Percentiles rank a stretch among this genome's conserved stretches.
These are phyloP conservation scores for Varanus komodoensis DNA, from an alignment of 2,113 vertebrate species.

Conservation along the genomic window DNA sequence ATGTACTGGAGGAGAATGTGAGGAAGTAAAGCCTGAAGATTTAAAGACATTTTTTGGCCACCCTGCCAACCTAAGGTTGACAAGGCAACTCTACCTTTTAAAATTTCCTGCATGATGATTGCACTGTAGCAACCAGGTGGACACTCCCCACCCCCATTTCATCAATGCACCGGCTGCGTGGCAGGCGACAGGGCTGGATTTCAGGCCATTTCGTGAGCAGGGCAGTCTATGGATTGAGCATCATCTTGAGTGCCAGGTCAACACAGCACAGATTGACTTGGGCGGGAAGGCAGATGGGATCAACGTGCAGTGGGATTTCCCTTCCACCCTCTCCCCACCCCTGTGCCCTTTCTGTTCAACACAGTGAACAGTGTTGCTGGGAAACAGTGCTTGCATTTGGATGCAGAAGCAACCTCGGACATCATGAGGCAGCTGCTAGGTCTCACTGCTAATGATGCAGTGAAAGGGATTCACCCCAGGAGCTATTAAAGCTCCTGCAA, in stretches of 20 bases:
- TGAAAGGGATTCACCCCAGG: slow-evolving; percentile 18
- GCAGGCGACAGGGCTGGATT: slow-evolving; percentile 62
- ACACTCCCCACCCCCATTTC: neutral
- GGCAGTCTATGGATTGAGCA: slow-evolving; percentile 39
- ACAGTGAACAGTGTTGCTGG: neutral
- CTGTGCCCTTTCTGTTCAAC: neutral
- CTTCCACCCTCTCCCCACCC: neutral
- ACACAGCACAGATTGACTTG: neutral
- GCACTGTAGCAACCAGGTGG: slow-evolving; percentile 49
- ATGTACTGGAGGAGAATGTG: neutral
- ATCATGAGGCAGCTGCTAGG: neutral
- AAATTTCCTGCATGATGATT: neutral
- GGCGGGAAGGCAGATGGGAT: neutral
- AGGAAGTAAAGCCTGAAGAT: rapidly evolving
- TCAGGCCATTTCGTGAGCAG: slow-evolving; percentile 72
- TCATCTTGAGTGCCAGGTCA: slow-evolving; percentile 46
- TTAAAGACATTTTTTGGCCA: slow-evolving; percentile 42
- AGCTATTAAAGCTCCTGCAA: neutral
- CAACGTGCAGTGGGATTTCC: neutral
- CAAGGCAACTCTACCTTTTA: neutral
- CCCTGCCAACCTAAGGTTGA: neutral
- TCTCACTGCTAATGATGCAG: neutral
- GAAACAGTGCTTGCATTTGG: neutral
- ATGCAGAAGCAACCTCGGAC: rapidly evolving
- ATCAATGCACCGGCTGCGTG: slow-evolving; percentile 52